Base-by-base conservation (phyloP, 2,113 vertebrate species). In the Otis tarda region DNA sequence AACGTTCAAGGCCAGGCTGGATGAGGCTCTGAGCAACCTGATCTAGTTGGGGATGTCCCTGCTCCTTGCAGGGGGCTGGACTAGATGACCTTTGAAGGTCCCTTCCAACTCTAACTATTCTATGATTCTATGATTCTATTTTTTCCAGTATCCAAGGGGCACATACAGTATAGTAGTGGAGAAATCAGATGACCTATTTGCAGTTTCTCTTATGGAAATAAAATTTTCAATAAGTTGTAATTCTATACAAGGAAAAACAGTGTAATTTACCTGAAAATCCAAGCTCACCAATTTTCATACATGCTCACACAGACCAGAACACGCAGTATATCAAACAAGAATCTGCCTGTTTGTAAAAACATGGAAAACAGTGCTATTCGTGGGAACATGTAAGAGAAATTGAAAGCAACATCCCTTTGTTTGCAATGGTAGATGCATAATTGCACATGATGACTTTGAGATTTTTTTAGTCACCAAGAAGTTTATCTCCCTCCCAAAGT, bases 151-250 rank as follows among this genome's bases (percentile, higher is more conserved):
- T 94, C 87, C 33, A 2, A 90, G 39, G 69, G 92, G 67, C 70
- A 85, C 0, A 0, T 3, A 14, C 19, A 31, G 37, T 93, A 55
- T 77, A 95, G 56, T 79, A 94, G 96, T 61, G 87, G 73, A 93
- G 83, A 96, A 94, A 93, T 90, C 45, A 64, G 82, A 86, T 79
- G 94, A 95, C 94, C 94, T 95, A 78, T 93, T 97, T 96, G 93
- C 76, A 97, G 80, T 96, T 96, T 79, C 59, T 94, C 9, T 90
- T 90, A 39, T 7, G 23, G 77, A 94, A 97, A 90, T 69, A 82
- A 94, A 91, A 94, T 52, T 93, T 91, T 88, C 39, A 57, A 45
- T 37, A 83, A 70, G 63, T 57, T 96, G 28, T 33, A 89, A 76
- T 83, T 92, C 55, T 88, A 5, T 35, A 69, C 37, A 79, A 64